Base-by-base conservation (phyloP, 2,113 vertebrate species). In the Otus sunia region DNA sequence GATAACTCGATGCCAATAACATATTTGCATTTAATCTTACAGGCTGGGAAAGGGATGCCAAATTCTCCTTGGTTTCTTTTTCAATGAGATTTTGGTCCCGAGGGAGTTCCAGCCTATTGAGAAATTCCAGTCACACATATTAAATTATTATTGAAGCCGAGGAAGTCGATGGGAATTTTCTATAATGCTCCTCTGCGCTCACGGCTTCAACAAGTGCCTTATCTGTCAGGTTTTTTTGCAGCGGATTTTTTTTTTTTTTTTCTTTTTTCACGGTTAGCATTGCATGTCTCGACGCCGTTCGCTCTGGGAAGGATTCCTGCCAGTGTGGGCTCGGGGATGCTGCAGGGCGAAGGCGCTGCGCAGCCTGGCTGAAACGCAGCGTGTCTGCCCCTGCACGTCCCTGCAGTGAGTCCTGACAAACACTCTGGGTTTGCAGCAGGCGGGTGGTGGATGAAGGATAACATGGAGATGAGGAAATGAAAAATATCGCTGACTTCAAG, bases 1-100 rank as follows among this genome's bases (percentile, higher is more conserved):
- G 91, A 92, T 69, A 94, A 88, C 92, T 85, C 1, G 30, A 84
- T 95, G 92, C 94, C 96, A 95, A 64, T 92, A 97, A 84, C 80
- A 72, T 83, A 95, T 95, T 96, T 97, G 92, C 93, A 95, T 92
- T 95, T 96, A 88, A 95, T 95, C 86, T 92, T 45, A 47, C 84
- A 79, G 77, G 49, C 92, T 85, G 49, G 69, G 62, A 77, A 89
- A 82, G 45, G 76, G 85, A 71, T 82, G 92, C 94, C 89, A 94
- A 91, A 92, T 95, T 95, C 91, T 86, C 77, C 71, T 93, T 79
- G 84, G 62, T 94, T 89, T 76, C 84, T 89, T 85, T 92, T 92
- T 91, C 92, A 96, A 37, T 96, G 95, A 94, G 94, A 91, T 82
- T 91, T 92, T 3, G 29, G 63, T 94, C 88, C 92, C 3, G 16